Evolutionary conservation across 37 sponge, comb jelly and placozoan genomes (phyloP).

Genomic region (Dysidea cf. avara): DNA sequence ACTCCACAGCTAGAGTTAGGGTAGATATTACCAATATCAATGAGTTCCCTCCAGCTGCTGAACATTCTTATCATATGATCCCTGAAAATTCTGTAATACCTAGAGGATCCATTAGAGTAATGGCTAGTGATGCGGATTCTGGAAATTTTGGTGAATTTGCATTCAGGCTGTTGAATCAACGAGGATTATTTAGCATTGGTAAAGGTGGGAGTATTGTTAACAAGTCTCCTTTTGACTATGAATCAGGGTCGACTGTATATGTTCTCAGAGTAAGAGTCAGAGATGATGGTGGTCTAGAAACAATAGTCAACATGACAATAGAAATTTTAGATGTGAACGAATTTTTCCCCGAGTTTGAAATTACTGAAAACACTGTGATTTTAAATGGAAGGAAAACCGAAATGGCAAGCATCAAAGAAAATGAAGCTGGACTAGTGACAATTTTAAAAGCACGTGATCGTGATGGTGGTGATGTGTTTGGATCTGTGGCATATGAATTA

Average conservation of each 20-base stretch:
- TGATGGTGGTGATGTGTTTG: slow-evolving; percentile 43
- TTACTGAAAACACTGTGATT: not conserved
- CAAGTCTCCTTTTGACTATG: slow-evolving; percentile 42
- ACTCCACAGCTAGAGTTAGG: slow-evolving; percentile 14
- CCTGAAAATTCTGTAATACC: slow-evolving; percentile 29
- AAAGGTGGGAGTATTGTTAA: slow-evolving; percentile 39
- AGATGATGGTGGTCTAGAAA: slow-evolving; percentile 59
- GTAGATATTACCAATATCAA: slow-evolving; percentile 56
- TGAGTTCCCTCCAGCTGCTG: slow-evolving; percentile 32
- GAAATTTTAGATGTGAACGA: slow-evolving; percentile 58
- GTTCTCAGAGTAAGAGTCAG: slow-evolving; percentile 29
- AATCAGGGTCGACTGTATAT: slow-evolving; percentile 29
- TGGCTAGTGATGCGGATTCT: slow-evolving; percentile 30
- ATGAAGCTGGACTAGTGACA: too few species aligned
- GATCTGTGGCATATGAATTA: not conserved
- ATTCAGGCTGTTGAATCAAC: not conserved
- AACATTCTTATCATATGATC: slow-evolving; percentile 18
- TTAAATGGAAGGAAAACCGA: not conserved
- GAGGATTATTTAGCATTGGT: slow-evolving; percentile 24
- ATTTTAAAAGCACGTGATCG: slow-evolving; percentile 42
- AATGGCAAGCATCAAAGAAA: not conserved
- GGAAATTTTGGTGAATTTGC: slow-evolving; percentile 46
- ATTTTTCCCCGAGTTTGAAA: slow-evolving; percentile 43
- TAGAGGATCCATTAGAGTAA: slow-evolving; percentile 19
- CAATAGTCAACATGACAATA: slow-evolving; percentile 30